Evolutionary conservation across 2,113 vertebrate genomes (phyloP).

Genomic region (Phocoena sinus): DNA sequence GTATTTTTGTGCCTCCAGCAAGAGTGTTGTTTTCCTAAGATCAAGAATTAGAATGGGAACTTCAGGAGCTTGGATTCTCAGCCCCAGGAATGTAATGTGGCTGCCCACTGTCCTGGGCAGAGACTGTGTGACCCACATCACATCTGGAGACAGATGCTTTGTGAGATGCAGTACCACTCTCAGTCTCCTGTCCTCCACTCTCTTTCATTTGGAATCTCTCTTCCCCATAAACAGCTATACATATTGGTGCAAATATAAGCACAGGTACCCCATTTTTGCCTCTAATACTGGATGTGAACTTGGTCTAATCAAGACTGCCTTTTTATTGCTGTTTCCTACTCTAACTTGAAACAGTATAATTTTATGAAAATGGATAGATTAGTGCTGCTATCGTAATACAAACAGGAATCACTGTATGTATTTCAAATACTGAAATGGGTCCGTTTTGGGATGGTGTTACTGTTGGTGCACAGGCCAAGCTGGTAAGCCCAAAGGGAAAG

Average conservation of each 20-base stretch:
- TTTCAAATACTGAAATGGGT: not conserved
- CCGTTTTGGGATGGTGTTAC: not conserved
- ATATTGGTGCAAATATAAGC: not conserved
- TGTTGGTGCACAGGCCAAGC: rapidly evolving
- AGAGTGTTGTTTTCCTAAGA: conserved; percentile 81
- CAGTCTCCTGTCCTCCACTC: rapidly evolving
- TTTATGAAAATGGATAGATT: not conserved
- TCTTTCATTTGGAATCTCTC: not conserved
- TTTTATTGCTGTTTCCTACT: not conserved
- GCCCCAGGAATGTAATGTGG: not conserved
- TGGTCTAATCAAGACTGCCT: not conserved
- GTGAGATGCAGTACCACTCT: rapidly evolving
- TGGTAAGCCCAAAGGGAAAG: not conserved
- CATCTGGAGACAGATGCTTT: not conserved
- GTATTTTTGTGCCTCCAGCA: conserved; percentile 76
- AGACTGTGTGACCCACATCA: rapidly evolving
- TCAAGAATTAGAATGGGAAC: conserved; percentile 71
- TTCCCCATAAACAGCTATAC: too few species aligned
- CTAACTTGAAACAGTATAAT: not conserved
- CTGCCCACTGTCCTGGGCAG: not conserved
- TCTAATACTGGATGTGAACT: not conserved
- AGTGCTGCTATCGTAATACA: rapidly evolving
- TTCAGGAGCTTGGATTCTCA: conserved; percentile 58
- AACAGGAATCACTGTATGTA: rapidly evolving
- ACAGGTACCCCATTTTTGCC: rapidly evolving